These are phyloP conservation scores for Drosophila aff. DNA, from an alignment of 1,140 invertebrate species.

Conservation along the genomic window DNA sequence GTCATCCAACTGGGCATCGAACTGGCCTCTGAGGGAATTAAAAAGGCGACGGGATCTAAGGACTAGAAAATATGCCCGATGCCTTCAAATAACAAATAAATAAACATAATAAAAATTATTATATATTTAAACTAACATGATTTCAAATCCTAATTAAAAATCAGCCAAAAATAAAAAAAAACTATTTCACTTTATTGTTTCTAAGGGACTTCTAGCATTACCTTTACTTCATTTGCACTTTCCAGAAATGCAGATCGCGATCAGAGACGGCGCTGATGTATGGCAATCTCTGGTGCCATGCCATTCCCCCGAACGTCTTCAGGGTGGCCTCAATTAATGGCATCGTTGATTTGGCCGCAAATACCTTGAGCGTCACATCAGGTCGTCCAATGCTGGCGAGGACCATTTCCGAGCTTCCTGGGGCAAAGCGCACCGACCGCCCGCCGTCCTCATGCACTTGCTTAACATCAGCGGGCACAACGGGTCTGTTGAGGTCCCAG, in stretches of 20 bases:
- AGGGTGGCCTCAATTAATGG: conserved; percentile 86
- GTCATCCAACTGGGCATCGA: no score
- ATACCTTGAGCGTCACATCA: conserved; percentile 87
- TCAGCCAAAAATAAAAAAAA: not conserved
- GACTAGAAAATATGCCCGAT: no score
- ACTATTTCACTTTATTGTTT: conserved; percentile 18
- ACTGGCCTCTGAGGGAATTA: no score
- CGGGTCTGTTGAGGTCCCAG: conserved; percentile 88
- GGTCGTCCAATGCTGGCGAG: conserved; percentile 87
- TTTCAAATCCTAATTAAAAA: not conserved
- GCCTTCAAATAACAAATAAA: no score
- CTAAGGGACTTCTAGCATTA: not conserved
- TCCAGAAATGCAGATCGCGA: conserved; percentile 88
- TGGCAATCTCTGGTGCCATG: conserved; percentile 88
- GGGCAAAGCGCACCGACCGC: conserved; percentile 86
- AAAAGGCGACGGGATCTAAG: no score
- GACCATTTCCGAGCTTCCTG: conserved; percentile 86
- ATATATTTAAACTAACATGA: no score
- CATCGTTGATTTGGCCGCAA: conserved; percentile 87
- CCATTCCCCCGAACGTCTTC: conserved; percentile 87
- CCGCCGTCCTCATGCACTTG: conserved; percentile 87
- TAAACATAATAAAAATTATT: no score
- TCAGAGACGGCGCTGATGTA: conserved; percentile 88
- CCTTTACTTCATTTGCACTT: conserved; percentile 86
- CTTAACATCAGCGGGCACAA: conserved; percentile 86